Conservation (phyloP, 2,113 vertebrate species). For the Conger conger region DNA sequence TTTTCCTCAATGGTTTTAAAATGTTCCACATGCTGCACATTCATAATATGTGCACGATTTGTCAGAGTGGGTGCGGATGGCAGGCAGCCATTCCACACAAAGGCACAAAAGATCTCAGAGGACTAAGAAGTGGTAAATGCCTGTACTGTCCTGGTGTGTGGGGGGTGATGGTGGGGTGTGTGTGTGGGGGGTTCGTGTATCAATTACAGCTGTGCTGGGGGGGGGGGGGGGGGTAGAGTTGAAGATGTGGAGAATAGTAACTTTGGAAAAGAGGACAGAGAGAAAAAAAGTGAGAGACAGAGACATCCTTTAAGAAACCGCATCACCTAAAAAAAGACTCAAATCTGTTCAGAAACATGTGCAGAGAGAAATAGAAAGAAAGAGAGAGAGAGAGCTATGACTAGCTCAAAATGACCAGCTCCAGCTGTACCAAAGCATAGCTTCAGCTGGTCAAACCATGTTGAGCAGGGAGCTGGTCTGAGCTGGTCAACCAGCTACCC, state of each 20-base stretch:
- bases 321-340: too few relatives aligned
- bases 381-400: conserved; percentile 27
- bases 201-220: conserved; percentile 68
- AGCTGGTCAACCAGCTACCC: too few relatives aligned
- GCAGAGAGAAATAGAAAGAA: conserved; percentile 18
- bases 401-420: too few relatives aligned
- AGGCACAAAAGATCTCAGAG: conserved; percentile 40
- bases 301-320: not conserved
- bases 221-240: conserved; percentile 60
- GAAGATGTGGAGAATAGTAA: conserved; percentile 64
- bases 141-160: conserved; percentile 77
- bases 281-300: conserved; percentile 3
- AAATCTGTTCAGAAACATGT: too few relatives aligned
- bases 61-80: not conserved
- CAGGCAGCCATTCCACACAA: not conserved
- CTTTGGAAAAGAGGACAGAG: conserved; percentile 41
- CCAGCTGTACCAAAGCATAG: too few relatives aligned
- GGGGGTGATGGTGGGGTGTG: too few relatives aligned
- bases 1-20: not conserved
- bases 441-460: too few relatives aligned
- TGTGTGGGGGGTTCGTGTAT: conserved; percentile 68
- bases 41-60: not conserved
- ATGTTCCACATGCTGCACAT: not conserved
- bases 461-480: too few relatives aligned
- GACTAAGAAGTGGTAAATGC: conserved; percentile 62